Percentiles rank a stretch among this genome's conserved stretches.
These are phyloP conservation scores for Spatula versicolor DNA, from an alignment of 2,797 vertebrate species.

Conservation along the genomic window DNA sequence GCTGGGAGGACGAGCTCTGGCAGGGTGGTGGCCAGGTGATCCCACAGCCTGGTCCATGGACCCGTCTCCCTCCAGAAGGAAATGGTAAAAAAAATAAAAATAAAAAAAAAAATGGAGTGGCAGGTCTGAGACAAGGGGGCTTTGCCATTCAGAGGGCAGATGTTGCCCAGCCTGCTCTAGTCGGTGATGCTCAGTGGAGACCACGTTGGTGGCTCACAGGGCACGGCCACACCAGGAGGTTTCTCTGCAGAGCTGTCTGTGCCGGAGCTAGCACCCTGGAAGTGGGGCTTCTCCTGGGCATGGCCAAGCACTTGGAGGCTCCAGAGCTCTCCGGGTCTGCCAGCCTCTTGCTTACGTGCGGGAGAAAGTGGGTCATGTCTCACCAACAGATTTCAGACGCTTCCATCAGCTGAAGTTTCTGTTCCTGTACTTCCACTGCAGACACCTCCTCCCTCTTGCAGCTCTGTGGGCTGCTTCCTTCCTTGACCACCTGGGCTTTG, in stretches of 20 bases:
- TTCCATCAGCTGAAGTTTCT: background rate
- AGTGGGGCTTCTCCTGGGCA: accelerated
- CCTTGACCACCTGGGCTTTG: background rate
- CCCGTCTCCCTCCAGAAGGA: background rate
- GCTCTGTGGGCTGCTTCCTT: background rate
- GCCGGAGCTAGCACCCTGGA: background rate
- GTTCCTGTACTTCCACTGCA: accelerated
- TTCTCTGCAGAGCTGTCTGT: background rate
- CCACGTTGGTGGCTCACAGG: accelerated
- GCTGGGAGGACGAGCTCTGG: background rate
- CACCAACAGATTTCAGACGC: background rate
- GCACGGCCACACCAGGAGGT: accelerated
- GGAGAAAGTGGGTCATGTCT: constrained; percentile 33
- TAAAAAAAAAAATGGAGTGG: accelerated
- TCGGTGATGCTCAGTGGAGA: background rate
- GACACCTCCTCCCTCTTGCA: background rate
- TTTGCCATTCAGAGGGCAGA: background rate
- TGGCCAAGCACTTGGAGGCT: background rate
- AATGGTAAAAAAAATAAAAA: background rate
- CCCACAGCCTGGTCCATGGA: background rate
- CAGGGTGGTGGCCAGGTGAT: background rate
- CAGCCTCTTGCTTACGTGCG: background rate
- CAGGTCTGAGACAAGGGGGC: too few species aligned
- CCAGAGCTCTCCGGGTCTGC: background rate
- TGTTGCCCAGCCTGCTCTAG: background rate